Conservation (phyloP, 1,140 invertebrate species). For the Diuraphis noxia region DNA sequence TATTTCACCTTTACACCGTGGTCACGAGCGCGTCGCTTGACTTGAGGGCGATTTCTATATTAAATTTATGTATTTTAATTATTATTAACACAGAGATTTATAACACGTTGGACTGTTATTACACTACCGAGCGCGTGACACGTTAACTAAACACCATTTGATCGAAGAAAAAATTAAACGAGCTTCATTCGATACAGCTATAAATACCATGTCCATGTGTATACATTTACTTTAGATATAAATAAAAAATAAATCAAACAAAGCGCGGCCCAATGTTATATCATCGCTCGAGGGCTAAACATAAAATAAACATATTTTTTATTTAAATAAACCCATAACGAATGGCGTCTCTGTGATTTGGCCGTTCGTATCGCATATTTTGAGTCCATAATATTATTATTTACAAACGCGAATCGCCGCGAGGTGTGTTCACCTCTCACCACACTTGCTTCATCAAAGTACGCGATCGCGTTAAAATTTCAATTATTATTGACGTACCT, state of each 20-base stretch:
- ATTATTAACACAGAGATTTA: neutral
- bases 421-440: neutral
- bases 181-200: neutral
- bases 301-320: slow-evolving; percentile 12
- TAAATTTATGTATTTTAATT: slow-evolving; percentile 19
- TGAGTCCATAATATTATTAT: neutral
- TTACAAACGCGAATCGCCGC: neutral
- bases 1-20: neutral
- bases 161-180: slow-evolving; percentile 7
- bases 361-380: neutral
- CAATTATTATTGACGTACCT: neutral
- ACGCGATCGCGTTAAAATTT: neutral
- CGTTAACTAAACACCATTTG: slow-evolving; percentile 26
- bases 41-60: neutral
- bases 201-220: neutral
- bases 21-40: neutral
- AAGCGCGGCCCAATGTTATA: neutral
- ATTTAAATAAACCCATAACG: slow-evolving; percentile 4
- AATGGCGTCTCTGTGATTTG: neutral
- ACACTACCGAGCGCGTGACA: slow-evolving; percentile 7
- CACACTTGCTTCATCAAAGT: neutral
- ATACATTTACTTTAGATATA: neutral
- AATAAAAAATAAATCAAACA: slow-evolving; percentile 16
- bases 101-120: neutral
- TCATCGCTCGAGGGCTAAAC: neutral